A percentile compares a stretch with the other conserved stretches of the same genome.
These are phyloP conservation scores for Ataeniobius toweri DNA, from an alignment of 2,797 vertebrate genomes.

Conservation along the genomic window DNA sequence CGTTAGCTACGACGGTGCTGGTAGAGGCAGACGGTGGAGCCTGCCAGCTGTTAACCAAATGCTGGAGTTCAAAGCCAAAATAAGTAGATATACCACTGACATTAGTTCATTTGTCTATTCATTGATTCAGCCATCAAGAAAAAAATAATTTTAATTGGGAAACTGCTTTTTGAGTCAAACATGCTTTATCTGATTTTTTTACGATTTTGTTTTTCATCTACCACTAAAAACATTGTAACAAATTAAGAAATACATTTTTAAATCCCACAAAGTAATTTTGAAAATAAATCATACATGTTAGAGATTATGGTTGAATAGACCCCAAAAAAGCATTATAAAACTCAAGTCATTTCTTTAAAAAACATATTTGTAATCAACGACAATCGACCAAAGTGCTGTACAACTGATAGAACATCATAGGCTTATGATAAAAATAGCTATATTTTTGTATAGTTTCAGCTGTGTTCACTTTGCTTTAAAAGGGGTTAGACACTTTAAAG, in stretches of 20 bases:
- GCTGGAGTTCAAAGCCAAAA: no score
- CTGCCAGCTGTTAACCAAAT: no score
- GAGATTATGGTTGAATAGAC: neutral
- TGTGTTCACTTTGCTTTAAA: neutral
- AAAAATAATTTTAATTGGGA: neutral
- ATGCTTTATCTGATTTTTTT: neutral
- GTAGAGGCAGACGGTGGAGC: neutral
- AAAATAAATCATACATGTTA: neutral
- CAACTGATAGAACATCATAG: neutral
- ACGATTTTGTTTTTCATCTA: neutral
- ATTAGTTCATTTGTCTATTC: no score
- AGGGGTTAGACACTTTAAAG: conserved; percentile 1
- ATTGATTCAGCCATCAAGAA: no score
- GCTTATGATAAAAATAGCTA: neutral
- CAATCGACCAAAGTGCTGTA: neutral
- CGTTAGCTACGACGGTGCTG: neutral
- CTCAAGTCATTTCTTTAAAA: no score
- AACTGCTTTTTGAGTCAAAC: neutral
- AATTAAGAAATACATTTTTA: neutral
- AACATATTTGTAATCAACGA: neutral
- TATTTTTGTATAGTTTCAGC: neutral
- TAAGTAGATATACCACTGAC: no score
- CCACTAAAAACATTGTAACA: neutral
- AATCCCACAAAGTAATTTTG: neutral
- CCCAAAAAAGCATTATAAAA: neutral